Evolutionary conservation across 1,140 invertebrate genomes (phyloP).

Genomic region (Temnothorax nylanderi): DNA sequence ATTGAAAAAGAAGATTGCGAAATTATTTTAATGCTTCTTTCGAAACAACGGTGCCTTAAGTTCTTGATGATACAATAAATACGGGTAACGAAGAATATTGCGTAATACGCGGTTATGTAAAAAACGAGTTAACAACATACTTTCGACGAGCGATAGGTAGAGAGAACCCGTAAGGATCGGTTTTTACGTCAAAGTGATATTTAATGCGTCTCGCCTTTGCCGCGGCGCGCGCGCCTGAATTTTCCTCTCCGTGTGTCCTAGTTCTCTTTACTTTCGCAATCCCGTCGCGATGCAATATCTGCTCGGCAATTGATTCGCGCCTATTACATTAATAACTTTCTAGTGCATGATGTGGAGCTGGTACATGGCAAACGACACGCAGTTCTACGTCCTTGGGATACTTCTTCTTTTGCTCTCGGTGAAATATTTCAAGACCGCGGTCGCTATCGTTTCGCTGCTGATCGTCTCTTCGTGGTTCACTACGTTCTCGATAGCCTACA

Average conservation of each 20-base stretch:
- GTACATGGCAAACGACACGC: conserved; percentile 97
- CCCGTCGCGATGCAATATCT: not conserved
- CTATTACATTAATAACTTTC: conserved; percentile 74
- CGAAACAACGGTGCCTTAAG: not conserved
- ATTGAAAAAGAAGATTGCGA: not conserved
- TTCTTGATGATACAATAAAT: conserved; percentile 28
- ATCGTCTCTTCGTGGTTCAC: conserved; percentile 91
- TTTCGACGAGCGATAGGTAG: conserved; percentile 4
- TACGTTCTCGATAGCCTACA: conserved; percentile 91
- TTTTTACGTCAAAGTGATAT: not conserved
- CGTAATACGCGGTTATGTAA: conserved; percentile 34
- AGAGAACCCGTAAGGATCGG: not conserved
- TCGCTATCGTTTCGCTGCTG: conserved; percentile 83
- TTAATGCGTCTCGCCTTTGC: not conserved
- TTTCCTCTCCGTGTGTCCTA: not conserved
- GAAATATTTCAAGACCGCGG: conserved; percentile 87
- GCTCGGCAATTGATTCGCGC: conserved; percentile 44
- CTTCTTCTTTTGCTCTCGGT: conserved; percentile 91
- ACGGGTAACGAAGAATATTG: not conserved
- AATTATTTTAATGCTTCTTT: not conserved
- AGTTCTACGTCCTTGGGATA: conserved; percentile 92
- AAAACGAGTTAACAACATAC: conserved; percentile 23
- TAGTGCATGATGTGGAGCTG: conserved; percentile 95
- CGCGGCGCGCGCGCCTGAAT: not conserved
- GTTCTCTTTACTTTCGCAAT: conserved; percentile 51